Conservation (phyloP, 2,888 invertebrate genomes). For the Athripsodes cinereus region DNA sequence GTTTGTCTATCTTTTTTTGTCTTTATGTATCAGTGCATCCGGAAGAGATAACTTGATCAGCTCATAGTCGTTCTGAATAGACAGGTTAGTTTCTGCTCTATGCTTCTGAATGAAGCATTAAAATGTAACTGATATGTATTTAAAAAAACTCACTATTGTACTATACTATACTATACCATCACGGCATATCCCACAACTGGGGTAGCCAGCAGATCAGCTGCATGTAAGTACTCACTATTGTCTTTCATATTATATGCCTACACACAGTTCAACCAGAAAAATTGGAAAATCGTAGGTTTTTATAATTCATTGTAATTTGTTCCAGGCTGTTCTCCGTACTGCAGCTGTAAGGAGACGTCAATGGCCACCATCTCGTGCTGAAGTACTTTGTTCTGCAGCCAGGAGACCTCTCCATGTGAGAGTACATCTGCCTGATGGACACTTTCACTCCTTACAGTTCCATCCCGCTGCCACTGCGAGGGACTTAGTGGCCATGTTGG, state of each 20-base stretch:
- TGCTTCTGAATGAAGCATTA: no score
- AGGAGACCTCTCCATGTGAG: conserved; percentile 85
- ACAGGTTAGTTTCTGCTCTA: no score
- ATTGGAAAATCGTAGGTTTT: not conserved
- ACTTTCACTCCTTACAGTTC: conserved; percentile 92
- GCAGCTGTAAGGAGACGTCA: conserved; percentile 65
- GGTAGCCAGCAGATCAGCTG: no score
- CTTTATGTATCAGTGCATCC: no score
- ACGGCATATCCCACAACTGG: no score
- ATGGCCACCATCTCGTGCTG: conserved; percentile 87
- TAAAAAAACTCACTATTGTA: no score
- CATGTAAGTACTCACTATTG: no score
- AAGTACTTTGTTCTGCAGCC: conserved; percentile 88
- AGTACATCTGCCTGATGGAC: conserved; percentile 89
- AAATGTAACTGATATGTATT: no score
- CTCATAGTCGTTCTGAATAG: no score
- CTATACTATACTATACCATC: no score
- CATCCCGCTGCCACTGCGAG: conserved; percentile 88
- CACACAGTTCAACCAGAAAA: conserved; percentile 47
- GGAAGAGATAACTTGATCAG: no score
- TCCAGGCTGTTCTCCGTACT: conserved; percentile 45
- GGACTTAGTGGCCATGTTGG: conserved; percentile 81
- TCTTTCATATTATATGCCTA: no score
- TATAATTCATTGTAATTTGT: not conserved
- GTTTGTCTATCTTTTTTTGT: conserved; percentile 39